Base-by-base conservation (phyloP, 2,113 vertebrate genomes). In the Nannobrachium achirus region DNA sequence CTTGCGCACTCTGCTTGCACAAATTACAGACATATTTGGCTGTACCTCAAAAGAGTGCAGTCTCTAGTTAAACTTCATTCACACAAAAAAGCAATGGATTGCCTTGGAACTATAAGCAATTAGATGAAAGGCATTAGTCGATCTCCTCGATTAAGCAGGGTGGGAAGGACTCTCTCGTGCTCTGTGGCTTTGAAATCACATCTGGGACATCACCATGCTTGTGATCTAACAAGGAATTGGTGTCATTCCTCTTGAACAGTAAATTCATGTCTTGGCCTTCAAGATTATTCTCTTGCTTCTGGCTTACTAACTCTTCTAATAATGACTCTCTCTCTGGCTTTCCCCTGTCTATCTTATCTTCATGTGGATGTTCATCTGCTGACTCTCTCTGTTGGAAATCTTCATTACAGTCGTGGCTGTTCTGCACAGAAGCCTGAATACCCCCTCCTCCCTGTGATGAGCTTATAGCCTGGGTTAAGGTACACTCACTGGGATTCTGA, bases 81-180 rank as follows among this genome's bases (percentile, higher is more conserved):
- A 33, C 25, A 33, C n/a, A 33, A 33, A 25, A 33, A 33, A 33
- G 25, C 25, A 4, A 33, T 33, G 25, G 25, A 33, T 33, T n/a
- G n/a, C n/a, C n/a, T n/a, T 33, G 25, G 25, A 3, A 33, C 25
- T 33, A 4, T 33, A 33, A 33, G 25, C 1, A 33, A 33, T 33
- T 33, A 33, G 3, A 33, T 33, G 25, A 25, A 25, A 25, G 20
- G n/a, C 8, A 41, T 90, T 71, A 90, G 2, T 91, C 83, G 8
- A 92, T 55, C 59, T 91, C 90, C 71, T 93, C 84, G 38, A 92
- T 91, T 41, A 91, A 57, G 56, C 72, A 69, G 5, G 61, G 50
- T 38, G 20, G 53, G 42, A 38, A 51, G 6, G 55, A 15, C 0
- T 4, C 16, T 25, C 66, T 56, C 20, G 20, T 25, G 20, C 4